These are phyloP conservation scores for Kryptopterus vitreolus DNA, from an alignment of 2,797 vertebrate genomes.

Conservation along the genomic window DNA sequence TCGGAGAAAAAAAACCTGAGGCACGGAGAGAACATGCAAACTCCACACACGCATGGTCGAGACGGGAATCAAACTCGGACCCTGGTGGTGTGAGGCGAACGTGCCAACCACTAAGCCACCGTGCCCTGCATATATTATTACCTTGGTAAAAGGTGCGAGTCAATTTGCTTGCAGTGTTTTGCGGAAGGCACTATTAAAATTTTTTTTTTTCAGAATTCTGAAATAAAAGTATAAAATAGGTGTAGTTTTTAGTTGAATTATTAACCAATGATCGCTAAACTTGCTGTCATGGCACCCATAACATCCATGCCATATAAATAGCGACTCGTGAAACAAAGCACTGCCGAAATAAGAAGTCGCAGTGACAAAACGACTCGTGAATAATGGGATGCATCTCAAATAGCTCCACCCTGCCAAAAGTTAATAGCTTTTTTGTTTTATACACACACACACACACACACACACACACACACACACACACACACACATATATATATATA, in stretches of 20 bases:
- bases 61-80: too few relatives aligned
- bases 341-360: not conserved
- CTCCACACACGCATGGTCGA: too few relatives aligned
- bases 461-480: too few relatives aligned
- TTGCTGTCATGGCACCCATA: not conserved
- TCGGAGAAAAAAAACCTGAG: too few relatives aligned
- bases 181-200: not conserved
- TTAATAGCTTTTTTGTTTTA: not conserved
- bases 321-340: not conserved
- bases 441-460: too few relatives aligned
- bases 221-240: not conserved
- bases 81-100: too few relatives aligned
- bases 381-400: conserved; percentile 1
- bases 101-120: too few relatives aligned
- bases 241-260: too few relatives aligned
- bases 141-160: too few relatives aligned
- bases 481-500: too few relatives aligned
- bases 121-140: too few relatives aligned
- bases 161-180: not conserved
- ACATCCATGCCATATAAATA: not conserved
- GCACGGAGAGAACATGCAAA: too few relatives aligned
- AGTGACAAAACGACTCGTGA: not conserved
- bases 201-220: not conserved
- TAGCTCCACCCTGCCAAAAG: not conserved
- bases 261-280: not conserved